Evolutionary conservation across 1,140 invertebrate genomes (phyloP), one percentile per base, ranked within the genome.

Genomic region (Pogonomyrmex barbatus): DNA sequence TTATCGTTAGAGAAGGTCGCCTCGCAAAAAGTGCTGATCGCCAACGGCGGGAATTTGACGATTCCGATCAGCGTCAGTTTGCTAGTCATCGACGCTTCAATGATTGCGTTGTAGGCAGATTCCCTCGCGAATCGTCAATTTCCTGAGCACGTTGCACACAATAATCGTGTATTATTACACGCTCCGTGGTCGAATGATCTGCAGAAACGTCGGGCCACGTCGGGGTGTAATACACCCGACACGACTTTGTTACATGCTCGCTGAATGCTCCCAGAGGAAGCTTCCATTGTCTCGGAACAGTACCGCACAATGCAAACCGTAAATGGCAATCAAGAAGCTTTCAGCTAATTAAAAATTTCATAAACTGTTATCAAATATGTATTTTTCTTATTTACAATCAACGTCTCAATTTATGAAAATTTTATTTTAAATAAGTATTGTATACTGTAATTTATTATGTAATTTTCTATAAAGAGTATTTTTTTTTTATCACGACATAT

Each of bases 111-210:
- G 56, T 50, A 50, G 63, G 58, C 52, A 54, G 62, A 33, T 78
- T 85, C 12, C 73, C 73, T 14, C 36, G 47, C 60, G 24, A 65
- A 70, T 50, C 82, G 45, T 79, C 75, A 54, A 85, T 85, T 85
- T 85, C 82, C 82, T 65, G 73, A 36, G 10, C 50, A 56, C 36
- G 82, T 65, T 79, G 60, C 33, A 62, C 56, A 47, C 62, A 86
- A 86, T 76, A 86, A 86, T 86, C n/a, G 58, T 67, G 42, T 63
- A 67, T 86, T 86, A 86, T 86, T 82, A 82, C 76, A 79, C 75
- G 76, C 52, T 70, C 33, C 36, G 76, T 56, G 58, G 17, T 52
- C 42, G 84, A 86, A 86, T 78, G 77, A 86, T 78, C 50, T 67
- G 62, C 76, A 84, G 81, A 86, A 81, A 81, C 30, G 65, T 24